Conservation (phyloP, 2,113 vertebrate genomes). For the Odontophorus gujanensis region DNA sequence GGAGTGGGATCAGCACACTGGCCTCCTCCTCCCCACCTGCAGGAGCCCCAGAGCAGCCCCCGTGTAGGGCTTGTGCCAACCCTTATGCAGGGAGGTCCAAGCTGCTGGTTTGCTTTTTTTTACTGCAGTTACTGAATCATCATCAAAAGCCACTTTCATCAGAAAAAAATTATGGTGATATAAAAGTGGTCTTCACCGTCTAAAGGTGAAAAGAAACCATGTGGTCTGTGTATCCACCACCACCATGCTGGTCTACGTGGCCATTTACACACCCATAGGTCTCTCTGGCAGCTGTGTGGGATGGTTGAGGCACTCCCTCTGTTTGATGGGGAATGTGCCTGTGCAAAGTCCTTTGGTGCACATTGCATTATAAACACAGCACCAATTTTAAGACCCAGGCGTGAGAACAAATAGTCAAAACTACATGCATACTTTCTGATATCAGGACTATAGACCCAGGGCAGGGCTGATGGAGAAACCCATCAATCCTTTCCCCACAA, state of each 20-base stretch:
- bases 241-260: not conserved
- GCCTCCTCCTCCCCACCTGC: not conserved
- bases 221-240: not conserved
- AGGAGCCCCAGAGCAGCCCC: too few relatives aligned
- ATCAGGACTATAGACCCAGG: not conserved
- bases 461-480: not conserved
- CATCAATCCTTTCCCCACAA: not conserved
- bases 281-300: not conserved
- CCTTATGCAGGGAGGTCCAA: not conserved
- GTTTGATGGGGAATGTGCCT: too few relatives aligned
- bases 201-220: not conserved
- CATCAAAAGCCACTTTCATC: not conserved
- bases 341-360: not conserved
- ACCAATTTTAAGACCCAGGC: not conserved
- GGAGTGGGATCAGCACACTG: not conserved
- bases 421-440: fast-evolving
- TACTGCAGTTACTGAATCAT: not conserved
- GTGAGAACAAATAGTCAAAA: not conserved
- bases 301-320: not conserved
- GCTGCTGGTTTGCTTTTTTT: not conserved
- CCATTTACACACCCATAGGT: not conserved
- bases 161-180: not conserved
- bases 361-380: fast-evolving
- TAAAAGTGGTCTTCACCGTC: not conserved
- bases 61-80: too few relatives aligned